Conservation (phyloP, 2,113 vertebrate species). For the Antechinus stuartii region DNA sequence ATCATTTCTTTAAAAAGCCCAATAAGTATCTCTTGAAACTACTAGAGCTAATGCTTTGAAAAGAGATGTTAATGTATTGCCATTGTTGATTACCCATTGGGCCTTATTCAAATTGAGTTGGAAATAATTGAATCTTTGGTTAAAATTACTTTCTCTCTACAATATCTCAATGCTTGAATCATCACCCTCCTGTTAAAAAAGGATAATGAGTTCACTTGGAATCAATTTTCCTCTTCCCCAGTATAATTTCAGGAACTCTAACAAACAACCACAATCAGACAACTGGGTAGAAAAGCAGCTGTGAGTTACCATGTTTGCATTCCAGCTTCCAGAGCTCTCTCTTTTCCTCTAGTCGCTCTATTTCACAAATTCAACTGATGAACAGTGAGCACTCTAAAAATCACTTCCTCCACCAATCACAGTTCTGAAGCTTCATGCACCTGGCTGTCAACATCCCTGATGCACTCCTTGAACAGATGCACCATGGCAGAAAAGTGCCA, state of each 20-base stretch:
- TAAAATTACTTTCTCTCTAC: neutral
- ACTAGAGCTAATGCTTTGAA: neutral
- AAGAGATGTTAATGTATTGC: neutral
- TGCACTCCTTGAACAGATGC: neutral
- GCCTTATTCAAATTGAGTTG: neutral
- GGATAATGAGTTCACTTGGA: slow-evolving; percentile 7
- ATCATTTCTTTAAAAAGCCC: neutral
- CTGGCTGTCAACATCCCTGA: neutral
- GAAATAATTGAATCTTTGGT: neutral
- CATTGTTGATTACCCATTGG: neutral
- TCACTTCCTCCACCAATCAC: neutral
- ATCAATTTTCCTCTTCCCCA: neutral
- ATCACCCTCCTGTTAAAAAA: neutral
- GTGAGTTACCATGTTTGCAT: neutral
- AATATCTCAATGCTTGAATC: neutral
- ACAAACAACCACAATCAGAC: slow-evolving; percentile 1
- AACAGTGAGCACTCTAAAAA: neutral
- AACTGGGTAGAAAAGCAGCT: slow-evolving; percentile 3
- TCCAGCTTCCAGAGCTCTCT: neutral
- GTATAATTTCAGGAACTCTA: slow-evolving; percentile 8
- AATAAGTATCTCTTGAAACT: neutral
- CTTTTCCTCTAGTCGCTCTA: neutral
- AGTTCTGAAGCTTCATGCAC: neutral
- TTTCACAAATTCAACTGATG: neutral
- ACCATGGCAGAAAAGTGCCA: neutral